A percentile compares a stretch with the other conserved stretches of the same genome.
phyloP scores from a whole-genome alignment of 2,113 vertebrate genomes.

The Lasiurus borealis region DNA sequence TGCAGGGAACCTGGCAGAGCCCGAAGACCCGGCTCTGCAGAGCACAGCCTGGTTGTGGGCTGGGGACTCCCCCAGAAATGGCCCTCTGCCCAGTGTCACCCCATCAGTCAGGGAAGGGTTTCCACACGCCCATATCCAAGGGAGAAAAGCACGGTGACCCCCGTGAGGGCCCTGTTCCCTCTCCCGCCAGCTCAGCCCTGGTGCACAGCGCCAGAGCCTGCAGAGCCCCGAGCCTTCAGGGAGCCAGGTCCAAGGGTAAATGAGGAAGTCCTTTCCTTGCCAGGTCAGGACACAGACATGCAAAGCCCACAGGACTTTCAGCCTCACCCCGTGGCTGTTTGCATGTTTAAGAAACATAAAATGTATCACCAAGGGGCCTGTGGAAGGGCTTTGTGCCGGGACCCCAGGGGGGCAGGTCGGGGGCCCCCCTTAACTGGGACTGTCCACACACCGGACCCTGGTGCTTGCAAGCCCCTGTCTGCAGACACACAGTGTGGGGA shows the following conservation, averaged over 20 bases:
- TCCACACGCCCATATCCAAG: accelerated
- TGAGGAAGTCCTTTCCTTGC: constrained; percentile 62
- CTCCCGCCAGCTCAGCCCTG: neutral
- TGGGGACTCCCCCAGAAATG: accelerated
- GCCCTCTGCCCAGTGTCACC: accelerated
- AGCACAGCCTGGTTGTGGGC: neutral
- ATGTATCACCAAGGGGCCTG: constrained; percentile 50
- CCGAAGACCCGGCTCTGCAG: neutral
- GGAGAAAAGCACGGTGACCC: accelerated
- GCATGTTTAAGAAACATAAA: constrained; percentile 61
- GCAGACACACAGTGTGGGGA: constrained; percentile 65
- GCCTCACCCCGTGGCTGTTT: constrained; percentile 63
- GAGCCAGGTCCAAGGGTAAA: neutral
- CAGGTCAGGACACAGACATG: constrained; percentile 76
- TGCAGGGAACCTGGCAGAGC: accelerated
- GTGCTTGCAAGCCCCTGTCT: neutral
- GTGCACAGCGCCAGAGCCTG: neutral
- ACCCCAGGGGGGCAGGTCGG: neutral
- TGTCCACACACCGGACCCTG: accelerated
- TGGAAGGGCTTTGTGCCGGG: constrained; percentile 79
- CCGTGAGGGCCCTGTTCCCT: accelerated
- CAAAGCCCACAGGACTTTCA: constrained; percentile 84
- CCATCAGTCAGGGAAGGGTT: accelerated
- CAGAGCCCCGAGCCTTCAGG: accelerated
- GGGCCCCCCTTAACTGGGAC: neutral